Percentiles rank a stretch among this genome's conserved stretches.
Evolutionary conservation across 2,888 invertebrate genomes (phyloP).

Genomic region (Eubasilissa splendida): DNA sequence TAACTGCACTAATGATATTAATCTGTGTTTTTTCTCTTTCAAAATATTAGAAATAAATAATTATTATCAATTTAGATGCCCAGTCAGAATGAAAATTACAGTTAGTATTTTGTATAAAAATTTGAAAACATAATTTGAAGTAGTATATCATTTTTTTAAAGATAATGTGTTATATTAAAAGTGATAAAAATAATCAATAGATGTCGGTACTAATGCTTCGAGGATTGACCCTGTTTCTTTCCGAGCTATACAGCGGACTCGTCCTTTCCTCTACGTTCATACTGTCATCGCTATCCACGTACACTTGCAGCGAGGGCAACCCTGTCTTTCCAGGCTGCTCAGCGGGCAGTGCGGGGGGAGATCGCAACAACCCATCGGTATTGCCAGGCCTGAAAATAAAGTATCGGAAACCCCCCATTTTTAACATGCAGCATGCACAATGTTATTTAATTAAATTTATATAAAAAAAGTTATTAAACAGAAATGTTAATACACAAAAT

Average conservation of each 20-base stretch:
- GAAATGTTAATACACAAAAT: not conserved
- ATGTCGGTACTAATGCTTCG: slow-evolving; percentile 55
- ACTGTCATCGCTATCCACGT: slow-evolving; percentile 51
- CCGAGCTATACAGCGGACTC: slow-evolving; percentile 1
- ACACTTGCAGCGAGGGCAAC: slow-evolving; percentile 34
- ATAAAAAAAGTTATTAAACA: slow-evolving; percentile 8
- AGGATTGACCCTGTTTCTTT: slow-evolving; percentile 7
- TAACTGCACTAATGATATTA: too few relatives aligned
- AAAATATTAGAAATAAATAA: too few relatives aligned
- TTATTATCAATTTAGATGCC: too few relatives aligned
- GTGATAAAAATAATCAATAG: slow-evolving; percentile 35
- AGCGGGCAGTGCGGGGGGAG: slow-evolving; percentile 16
- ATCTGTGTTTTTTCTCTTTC: too few relatives aligned
- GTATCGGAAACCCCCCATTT: slow-evolving; percentile 52
- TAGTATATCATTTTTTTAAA: too few relatives aligned
- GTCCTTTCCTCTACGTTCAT: slow-evolving; percentile 39
- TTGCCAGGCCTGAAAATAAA: slow-evolving; percentile 50
- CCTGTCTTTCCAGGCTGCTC: not conserved
- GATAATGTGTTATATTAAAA: too few relatives aligned
- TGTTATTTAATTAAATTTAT: slow-evolving; percentile 16
- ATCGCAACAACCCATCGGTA: slow-evolving; percentile 32
- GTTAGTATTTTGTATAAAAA: too few relatives aligned
- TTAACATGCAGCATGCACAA: slow-evolving; percentile 54
- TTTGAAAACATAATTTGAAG: too few relatives aligned
- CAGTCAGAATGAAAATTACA: too few relatives aligned